These are phyloP conservation scores for Chironomus tepperi DNA, from an alignment of 1,140 invertebrate genomes.

Conservation along the genomic window DNA sequence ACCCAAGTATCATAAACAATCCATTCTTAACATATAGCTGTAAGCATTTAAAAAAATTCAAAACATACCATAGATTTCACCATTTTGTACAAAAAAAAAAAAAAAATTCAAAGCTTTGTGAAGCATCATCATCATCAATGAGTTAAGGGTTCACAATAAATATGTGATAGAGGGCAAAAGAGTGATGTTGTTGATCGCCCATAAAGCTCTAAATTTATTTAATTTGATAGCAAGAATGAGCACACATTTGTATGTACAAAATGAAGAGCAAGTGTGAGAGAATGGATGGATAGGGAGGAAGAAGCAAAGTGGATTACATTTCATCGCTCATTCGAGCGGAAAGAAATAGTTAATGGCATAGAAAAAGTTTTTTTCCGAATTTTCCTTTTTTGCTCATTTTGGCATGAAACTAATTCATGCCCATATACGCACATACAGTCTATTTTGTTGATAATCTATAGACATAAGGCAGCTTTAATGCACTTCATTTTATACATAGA, in stretches of 20 bases:
- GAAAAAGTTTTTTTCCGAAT: background rate
- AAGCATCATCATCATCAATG: background rate
- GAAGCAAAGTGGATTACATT: constrained; percentile 16
- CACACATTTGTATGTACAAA: no score
- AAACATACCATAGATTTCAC: no score
- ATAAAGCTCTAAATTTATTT: constrained; percentile 9
- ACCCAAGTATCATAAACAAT: no score
- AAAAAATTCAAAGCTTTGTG: background rate
- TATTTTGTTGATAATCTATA: constrained; percentile 14
- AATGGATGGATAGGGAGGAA: background rate
- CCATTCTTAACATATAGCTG: no score
- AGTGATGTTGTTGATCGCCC: background rate
- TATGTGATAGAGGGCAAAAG: background rate
- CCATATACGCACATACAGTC: background rate
- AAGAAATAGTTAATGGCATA: constrained; percentile 18
- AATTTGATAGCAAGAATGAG: background rate
- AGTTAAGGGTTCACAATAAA: no score
- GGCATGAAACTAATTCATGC: constrained; percentile 1
- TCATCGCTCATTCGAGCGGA: constrained; percentile 4
- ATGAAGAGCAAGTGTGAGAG: background rate
- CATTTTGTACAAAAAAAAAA: no score
- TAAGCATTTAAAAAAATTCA: no score
- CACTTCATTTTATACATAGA: background rate
- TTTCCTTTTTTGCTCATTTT: background rate
- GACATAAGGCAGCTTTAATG: constrained; percentile 9